Base-by-base conservation (phyloP, 2,113 vertebrate genomes). In the Channa argus region DNA sequence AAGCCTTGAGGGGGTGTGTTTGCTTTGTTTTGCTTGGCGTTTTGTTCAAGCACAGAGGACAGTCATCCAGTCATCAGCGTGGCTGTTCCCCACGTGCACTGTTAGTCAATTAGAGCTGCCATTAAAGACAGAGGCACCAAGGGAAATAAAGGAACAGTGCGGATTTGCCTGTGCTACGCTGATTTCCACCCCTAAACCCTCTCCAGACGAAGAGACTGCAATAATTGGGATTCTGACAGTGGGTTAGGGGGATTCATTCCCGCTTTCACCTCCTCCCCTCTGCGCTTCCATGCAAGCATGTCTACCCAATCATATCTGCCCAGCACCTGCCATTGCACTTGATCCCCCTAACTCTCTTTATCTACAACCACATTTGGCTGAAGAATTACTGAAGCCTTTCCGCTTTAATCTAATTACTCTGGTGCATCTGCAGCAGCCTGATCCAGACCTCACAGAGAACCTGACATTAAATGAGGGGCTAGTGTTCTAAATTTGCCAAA, bases 51-150 rank as follows among this genome's bases (percentile, higher is more conserved):
- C 78, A 39, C 83, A 65, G 81, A 85, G 81, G 81, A 88, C 79
- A 83, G 85, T 69, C 89, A 80, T 73, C 68, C 80, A 80, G 88
- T 78, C 84, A 82, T 87, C 79, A 49, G 79, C 33, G 41, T 59
- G 84, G 79, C 63, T 68, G 67, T 65, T 71, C 73, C 79, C 83
- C 88, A 68, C 71, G 71, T 84, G 82, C 44, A 15, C 82, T 82
- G 87, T 89, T 85, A 90, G 91, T 89, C 92, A 91, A 92, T 93
- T 93, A 92, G 88, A 87, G 86, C 85, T 74, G 85, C 87, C 86
- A 90, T 91, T 90, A 93, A 90, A 91, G 76, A 67, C 86, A 47
- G 81, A 45, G 76, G 85, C 79, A 86, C 75, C 89, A 58, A 70
- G 91, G 90, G 88, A 94, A 92, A 92, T 90, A 92, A 93, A 89